Percentiles rank a stretch among this genome's conserved stretches.
Evolutionary conservation across 53 echinoderm and acorn worm genomes (phyloP).

Genomic region (Arbacia lixula): DNA sequence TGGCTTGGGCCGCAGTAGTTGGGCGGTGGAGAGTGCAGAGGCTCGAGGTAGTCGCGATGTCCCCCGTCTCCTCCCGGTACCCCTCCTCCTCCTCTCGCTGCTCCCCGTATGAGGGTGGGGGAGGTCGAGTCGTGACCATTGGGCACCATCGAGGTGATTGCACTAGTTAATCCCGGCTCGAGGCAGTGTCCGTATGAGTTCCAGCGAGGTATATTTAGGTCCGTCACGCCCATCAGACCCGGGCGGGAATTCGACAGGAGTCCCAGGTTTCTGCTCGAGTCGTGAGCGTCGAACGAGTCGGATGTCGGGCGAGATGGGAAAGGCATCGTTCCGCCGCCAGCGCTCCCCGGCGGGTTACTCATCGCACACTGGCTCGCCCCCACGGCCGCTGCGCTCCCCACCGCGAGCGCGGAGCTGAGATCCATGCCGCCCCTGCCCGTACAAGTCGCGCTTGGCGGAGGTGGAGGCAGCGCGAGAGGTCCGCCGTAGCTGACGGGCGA

Average conservation of each 20-base stretch:
- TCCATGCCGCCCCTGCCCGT: neutral
- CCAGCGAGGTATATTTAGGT: conserved; percentile 53
- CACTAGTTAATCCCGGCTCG: conserved; percentile 38
- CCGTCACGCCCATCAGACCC: conserved; percentile 32
- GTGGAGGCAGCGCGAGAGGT: conserved; percentile 38
- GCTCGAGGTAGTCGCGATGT: conserved; percentile 28
- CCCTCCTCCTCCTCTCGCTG: conserved; percentile 9
- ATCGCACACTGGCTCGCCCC: conserved; percentile 50
- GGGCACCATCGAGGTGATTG: conserved; percentile 40
- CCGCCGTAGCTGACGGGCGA: conserved; percentile 46
- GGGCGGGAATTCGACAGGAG: conserved; percentile 36
- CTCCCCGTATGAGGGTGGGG: neutral
- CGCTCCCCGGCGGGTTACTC: conserved; percentile 45
- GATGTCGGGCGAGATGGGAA: conserved; percentile 34
- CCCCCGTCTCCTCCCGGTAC: neutral
- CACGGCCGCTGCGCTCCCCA: conserved; percentile 27
- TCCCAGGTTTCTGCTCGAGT: conserved; percentile 22
- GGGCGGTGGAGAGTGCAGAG: conserved; percentile 15
- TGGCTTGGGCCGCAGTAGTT: conserved; percentile 23
- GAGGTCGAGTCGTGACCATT: conserved; percentile 36
- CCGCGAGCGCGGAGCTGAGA: conserved; percentile 1
- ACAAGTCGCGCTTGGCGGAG: conserved; percentile 37
- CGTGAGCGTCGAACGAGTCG: conserved; percentile 16
- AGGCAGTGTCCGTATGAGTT: conserved; percentile 34
- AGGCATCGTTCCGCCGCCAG: conserved; percentile 29